Percentiles rank a stretch among this genome's conserved stretches.
Conservation (phyloP, 2,888 invertebrate genomes). For the Himalopsyche japonica region DNA sequence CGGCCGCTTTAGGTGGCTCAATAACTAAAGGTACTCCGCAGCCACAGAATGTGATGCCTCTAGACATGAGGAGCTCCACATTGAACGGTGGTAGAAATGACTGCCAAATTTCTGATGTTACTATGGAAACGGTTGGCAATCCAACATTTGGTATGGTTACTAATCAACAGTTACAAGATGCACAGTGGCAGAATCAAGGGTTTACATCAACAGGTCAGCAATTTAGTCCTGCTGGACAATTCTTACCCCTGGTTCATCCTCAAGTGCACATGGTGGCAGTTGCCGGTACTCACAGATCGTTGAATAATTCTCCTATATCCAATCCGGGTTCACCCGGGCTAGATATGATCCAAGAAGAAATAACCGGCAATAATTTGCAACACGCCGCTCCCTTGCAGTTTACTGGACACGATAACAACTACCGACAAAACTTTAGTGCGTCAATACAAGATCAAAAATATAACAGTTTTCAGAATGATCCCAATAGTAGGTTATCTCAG, state of each 20-base stretch:
- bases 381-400: background rate
- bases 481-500: constrained; percentile 18
- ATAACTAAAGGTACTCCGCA: constrained; percentile 76
- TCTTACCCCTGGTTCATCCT: constrained; percentile 54
- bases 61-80: constrained; percentile 56
- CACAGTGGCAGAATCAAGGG: constrained; percentile 27
- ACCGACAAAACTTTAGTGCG: constrained; percentile 8
- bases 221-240: constrained; percentile 29
- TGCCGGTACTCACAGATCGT: constrained; percentile 56
- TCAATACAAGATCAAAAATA: constrained; percentile 20
- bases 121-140: constrained; percentile 52
- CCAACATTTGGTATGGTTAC: constrained; percentile 17
- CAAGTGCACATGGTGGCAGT: constrained; percentile 49
- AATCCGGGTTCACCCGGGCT: constrained; percentile 69
- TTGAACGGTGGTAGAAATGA: constrained; percentile 47
- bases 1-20: constrained; percentile 61
- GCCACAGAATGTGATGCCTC: constrained; percentile 57
- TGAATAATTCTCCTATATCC: constrained; percentile 66
- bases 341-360: constrained; percentile 80
- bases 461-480: constrained; percentile 14
- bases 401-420: background rate
- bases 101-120: constrained; percentile 47
- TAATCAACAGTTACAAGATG: constrained; percentile 11
- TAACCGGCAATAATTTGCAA: constrained; percentile 54
- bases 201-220: constrained; percentile 16